Conservation (phyloP, 2,797 vertebrate genomes). For the Paedocypris micromegethes region DNA sequence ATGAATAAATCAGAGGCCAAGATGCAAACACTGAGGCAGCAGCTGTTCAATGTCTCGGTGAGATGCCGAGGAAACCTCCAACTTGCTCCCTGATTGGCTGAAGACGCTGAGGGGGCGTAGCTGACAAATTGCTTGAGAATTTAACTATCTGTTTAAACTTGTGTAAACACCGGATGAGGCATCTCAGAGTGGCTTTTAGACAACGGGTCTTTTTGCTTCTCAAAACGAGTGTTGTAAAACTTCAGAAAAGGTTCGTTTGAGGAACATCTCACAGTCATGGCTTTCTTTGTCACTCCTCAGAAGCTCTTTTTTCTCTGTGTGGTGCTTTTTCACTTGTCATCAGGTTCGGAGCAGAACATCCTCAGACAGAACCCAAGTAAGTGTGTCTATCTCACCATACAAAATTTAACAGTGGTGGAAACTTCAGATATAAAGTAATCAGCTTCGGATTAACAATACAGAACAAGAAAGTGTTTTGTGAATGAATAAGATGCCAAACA, state of each 20-base stretch:
- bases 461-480: too few relatives aligned
- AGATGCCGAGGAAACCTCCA: neutral
- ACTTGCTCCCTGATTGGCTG: neutral
- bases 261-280: conserved; percentile 1
- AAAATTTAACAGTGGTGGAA: neutral
- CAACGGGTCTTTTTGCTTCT: too few relatives aligned
- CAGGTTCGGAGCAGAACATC: neutral
- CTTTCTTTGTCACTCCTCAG: neutral
- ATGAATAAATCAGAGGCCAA: neutral
- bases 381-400: neutral
- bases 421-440: neutral
- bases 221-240: too few relatives aligned
- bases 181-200: too few relatives aligned
- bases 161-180: too few relatives aligned
- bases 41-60: neutral
- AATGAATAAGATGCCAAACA: too few relatives aligned
- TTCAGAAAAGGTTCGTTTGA: neutral
- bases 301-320: conserved; percentile 5
- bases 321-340: neutral
- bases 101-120: neutral
- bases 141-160: too few relatives aligned
- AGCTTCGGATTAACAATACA: too few relatives aligned
- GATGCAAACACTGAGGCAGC: neutral
- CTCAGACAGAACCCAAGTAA: neutral
- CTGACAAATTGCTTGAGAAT: too few relatives aligned